A percentile compares a stretch with the other conserved stretches of the same genome.
Evolutionary conservation across 2,797 vertebrate genomes (phyloP).

Genomic region (Notolepis coatsorum): DNA sequence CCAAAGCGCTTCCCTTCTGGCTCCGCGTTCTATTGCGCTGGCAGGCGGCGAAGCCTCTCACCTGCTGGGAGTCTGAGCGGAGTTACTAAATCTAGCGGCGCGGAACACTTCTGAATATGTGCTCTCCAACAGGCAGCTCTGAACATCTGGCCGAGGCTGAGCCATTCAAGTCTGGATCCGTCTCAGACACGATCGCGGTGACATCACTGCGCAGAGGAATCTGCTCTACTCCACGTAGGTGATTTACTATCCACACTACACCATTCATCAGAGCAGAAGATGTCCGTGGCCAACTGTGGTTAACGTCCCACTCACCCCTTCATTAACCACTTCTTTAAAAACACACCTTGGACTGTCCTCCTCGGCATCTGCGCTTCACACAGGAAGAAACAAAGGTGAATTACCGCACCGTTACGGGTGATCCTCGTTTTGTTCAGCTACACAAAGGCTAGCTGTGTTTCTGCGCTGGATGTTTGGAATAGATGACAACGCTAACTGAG

Average conservation of each 20-base stretch:
- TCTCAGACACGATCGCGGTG: slow-evolving; percentile 74
- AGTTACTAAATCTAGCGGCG: slow-evolving; percentile 25
- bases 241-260: slow-evolving; percentile 75
- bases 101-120: slow-evolving; percentile 25
- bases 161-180: slow-evolving; percentile 85
- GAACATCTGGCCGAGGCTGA: slow-evolving; percentile 78
- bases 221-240: slow-evolving; percentile 66
- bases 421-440: slow-evolving; percentile 36
- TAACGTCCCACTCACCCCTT: slow-evolving; percentile 65
- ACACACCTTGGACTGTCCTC: slow-evolving; percentile 32
- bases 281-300: slow-evolving; percentile 51
- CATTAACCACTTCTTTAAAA: slow-evolving; percentile 64
- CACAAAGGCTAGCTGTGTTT: slow-evolving; percentile 26
- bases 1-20: not conserved
- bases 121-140: slow-evolving; percentile 39
- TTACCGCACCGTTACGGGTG: slow-evolving; percentile 23
- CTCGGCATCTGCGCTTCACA: slow-evolving; percentile 17
- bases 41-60: too few relatives aligned
- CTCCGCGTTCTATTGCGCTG: too few relatives aligned
- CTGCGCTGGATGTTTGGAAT: not conserved
- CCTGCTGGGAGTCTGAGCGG: slow-evolving; percentile 4
- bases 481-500: slow-evolving; percentile 11
- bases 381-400: slow-evolving; percentile 42
- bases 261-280: slow-evolving; percentile 72
- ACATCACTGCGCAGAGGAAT: slow-evolving; percentile 82